Evolutionary conservation across 2,797 vertebrate species (phyloP), one percentile per base, ranked within the genome.

Genomic region (Xenops minutus): DNA sequence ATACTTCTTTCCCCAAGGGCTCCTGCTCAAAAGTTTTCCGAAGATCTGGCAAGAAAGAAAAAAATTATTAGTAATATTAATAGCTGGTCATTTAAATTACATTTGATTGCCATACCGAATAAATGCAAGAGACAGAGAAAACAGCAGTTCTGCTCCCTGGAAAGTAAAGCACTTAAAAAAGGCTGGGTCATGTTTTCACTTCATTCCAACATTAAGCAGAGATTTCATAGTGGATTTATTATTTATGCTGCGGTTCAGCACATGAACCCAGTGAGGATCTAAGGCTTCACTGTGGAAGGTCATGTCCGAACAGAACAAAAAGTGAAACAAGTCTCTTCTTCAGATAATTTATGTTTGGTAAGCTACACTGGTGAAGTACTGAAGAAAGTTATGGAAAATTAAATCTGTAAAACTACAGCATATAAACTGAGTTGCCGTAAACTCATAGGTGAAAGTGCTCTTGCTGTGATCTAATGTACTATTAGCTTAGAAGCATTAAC

Each of bases 21-120:
- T 99, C 99, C 95, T 99, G 99, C 95, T 99, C 99, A 32, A 99
- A 99, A 5, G 99, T 99, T 95, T 99, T 99, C 94, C 98, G 98
- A 67, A 99, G 98, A 97, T 99, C 99, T 99, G 85, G 6, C 32
- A 16, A 91, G 44, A 36, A 6, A 87, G 48, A 54, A 74, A 49
- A 67, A 63, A 56, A 51, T 29, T 11, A 78, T 75, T 26, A 87
- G 13, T 16, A 34, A n/a, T 34, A 32, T 54, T 54, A 76, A 76
- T 8, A 95, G 44, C 8, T 27, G 10, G 12, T 51, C 0, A 0
- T 62, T 75, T 61, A 69, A 51, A 37, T 69, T n/a, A 56, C 7
- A 69, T 51, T 80, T 66, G 39, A 68, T 51, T 71, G 36, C 18
- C 24, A 23, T 16, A 49, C 11, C 19, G n/a, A 3, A 58, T 24